phyloP scores from a whole-genome alignment of 2,888 invertebrate species.

The Tanypteryx hageni region DNA sequence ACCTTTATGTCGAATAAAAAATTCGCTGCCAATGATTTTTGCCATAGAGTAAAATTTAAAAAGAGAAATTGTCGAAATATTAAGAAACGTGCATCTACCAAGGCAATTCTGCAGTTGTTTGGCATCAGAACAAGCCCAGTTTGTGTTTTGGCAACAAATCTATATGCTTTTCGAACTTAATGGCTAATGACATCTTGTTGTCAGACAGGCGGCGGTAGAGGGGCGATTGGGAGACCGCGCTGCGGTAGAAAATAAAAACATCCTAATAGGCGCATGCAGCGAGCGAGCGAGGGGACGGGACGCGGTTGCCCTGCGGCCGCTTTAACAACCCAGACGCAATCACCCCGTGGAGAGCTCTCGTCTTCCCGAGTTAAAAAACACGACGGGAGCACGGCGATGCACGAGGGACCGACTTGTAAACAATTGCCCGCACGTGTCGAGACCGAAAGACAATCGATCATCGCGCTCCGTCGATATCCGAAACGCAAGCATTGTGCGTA shows the following conservation, averaged over 20 bases:
- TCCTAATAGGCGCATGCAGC: neutral
- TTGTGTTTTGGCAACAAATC: no score
- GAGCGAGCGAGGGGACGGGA: neutral
- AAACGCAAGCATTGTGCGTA: neutral
- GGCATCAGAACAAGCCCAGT: no score
- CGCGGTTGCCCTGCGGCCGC: no score
- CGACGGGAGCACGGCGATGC: neutral
- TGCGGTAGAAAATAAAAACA: neutral
- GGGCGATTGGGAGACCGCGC: neutral
- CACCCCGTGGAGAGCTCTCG: neutral
- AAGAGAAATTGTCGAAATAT: no score
- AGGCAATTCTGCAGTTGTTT: no score
- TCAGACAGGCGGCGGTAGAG: neutral
- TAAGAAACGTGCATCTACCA: no score
- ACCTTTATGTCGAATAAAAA: no score
- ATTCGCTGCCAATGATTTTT: no score
- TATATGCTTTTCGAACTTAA: no score
- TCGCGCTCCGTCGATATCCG: neutral
- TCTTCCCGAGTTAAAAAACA: neutral
- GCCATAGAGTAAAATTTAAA: no score
- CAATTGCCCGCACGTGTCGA: slow-evolving; percentile 1
- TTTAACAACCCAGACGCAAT: neutral
- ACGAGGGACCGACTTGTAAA: neutral
- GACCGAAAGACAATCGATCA: slow-evolving; percentile 12
- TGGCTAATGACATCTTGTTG: neutral